A percentile compares a stretch with the other conserved stretches of the same genome.
Conservation (phyloP, 2,797 vertebrate genomes). For the Amblyraja radiata region DNA sequence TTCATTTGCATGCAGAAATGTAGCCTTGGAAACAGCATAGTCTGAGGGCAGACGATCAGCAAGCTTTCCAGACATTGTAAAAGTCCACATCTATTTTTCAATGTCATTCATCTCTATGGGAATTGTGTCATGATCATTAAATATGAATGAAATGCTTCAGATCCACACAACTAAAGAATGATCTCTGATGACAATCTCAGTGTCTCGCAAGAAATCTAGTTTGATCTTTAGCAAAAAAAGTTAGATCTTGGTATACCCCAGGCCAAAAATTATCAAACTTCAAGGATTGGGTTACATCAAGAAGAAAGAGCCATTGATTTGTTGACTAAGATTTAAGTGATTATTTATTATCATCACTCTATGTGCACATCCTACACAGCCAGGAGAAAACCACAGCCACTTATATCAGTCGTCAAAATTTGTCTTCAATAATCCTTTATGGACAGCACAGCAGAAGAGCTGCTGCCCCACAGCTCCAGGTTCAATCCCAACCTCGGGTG, state of each 20-base stretch:
- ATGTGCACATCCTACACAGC: neutral
- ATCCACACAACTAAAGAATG: neutral
- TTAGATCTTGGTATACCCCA: neutral
- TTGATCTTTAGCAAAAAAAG: too few species aligned
- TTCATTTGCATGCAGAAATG: too few species aligned
- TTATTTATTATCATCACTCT: neutral
- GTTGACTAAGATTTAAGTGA: neutral
- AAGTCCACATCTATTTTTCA: neutral
- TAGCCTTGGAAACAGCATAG: too few species aligned
- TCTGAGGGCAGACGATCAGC: too few species aligned
- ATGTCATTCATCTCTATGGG: neutral
- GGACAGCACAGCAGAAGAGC: too few species aligned
- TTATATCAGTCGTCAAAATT: neutral
- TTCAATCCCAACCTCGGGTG: too few species aligned
- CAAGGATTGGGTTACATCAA: neutral
- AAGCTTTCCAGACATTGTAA: too few species aligned
- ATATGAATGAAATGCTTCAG: neutral
- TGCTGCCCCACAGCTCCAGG: too few species aligned
- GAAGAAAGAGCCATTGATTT: neutral
- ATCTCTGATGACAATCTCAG: neutral
- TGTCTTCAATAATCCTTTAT: neutral
- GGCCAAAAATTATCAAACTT: neutral
- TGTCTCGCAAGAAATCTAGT: neutral
- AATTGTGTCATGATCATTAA: neutral
- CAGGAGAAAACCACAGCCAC: neutral